Conservation (phyloP, 2,888 invertebrate species). For the Lordiphosa fenestrarum region DNA sequence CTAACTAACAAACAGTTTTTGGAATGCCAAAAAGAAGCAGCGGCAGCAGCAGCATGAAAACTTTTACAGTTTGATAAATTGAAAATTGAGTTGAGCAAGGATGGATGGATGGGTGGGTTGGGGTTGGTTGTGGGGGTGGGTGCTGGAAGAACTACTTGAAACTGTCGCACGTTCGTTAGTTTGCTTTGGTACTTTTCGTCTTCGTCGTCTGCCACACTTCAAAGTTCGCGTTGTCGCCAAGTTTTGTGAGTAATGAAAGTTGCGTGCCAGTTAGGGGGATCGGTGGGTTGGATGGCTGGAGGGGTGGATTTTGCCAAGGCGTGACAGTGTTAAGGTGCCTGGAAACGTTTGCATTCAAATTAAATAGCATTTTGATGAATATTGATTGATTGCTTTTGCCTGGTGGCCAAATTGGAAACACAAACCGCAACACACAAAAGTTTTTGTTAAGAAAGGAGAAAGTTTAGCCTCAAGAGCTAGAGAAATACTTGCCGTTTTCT, state of each 20-base stretch:
- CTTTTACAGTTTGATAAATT: conserved; percentile 32
- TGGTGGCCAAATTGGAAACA: conserved; percentile 44
- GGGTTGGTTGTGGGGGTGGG: background rate
- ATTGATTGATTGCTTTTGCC: conserved; percentile 68
- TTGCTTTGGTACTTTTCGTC: conserved; percentile 31
- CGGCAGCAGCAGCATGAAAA: conserved; percentile 1
- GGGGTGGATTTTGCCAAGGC: conserved; percentile 18
- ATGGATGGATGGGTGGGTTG: background rate
- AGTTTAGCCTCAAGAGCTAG: conserved; percentile 27
- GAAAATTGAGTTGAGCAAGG: conserved; percentile 23
- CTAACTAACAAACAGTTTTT: conserved; percentile 3
- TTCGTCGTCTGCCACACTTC: conserved; percentile 46
- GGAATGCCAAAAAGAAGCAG: conserved; percentile 2
- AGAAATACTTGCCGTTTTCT: conserved; percentile 12
- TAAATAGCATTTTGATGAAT: conserved; percentile 73
- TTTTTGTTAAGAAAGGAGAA: conserved; percentile 26
- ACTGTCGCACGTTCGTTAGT: conserved; percentile 54
- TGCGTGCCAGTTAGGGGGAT: conserved; percentile 10
- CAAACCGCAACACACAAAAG: conserved; percentile 36
- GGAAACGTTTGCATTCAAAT: conserved; percentile 60
- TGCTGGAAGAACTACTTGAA: conserved; percentile 2
- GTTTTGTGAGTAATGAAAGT: conserved; percentile 50
- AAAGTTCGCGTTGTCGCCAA: conserved; percentile 58
- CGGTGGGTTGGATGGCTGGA: background rate
- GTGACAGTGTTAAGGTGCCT: conserved; percentile 26